phyloP scores from a whole-genome alignment of 2,113 vertebrate species.

The Alectura lathami region DNA sequence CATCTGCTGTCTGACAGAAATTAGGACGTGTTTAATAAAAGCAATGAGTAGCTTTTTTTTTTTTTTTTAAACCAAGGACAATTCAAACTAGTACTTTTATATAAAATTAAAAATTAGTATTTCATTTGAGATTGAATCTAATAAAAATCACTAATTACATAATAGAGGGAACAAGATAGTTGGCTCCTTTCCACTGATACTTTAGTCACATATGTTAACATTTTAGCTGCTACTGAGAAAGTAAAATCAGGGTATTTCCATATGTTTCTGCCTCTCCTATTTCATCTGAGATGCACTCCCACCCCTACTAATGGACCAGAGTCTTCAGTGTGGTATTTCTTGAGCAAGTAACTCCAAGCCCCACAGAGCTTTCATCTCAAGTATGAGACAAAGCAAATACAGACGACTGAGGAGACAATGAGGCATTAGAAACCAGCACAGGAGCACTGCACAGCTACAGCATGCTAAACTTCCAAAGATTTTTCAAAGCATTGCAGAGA shows the following conservation, averaged over 20 bases:
- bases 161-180: neutral
- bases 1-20: neutral
- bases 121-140: neutral
- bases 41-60: neutral
- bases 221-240: neutral
- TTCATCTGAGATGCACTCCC: neutral
- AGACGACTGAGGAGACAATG: neutral
- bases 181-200: neutral
- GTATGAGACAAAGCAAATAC: neutral
- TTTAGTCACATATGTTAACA: neutral
- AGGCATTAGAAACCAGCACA: neutral
- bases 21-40: neutral
- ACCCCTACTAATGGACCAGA: neutral
- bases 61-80: neutral
- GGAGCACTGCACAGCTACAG: neutral
- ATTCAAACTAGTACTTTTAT: neutral
- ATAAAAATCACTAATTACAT: neutral
- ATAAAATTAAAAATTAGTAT: neutral
- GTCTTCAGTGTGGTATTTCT: neutral
- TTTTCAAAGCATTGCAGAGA: neutral
- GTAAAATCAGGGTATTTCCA: no score
- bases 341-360: neutral
- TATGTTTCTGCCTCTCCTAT: neutral
- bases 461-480: neutral
- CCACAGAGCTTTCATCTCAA: neutral